Evolutionary conservation across 2,888 invertebrate genomes (phyloP), one percentile per base, ranked within the genome.

Genomic region (Lepidocyrtinus sp.): DNA sequence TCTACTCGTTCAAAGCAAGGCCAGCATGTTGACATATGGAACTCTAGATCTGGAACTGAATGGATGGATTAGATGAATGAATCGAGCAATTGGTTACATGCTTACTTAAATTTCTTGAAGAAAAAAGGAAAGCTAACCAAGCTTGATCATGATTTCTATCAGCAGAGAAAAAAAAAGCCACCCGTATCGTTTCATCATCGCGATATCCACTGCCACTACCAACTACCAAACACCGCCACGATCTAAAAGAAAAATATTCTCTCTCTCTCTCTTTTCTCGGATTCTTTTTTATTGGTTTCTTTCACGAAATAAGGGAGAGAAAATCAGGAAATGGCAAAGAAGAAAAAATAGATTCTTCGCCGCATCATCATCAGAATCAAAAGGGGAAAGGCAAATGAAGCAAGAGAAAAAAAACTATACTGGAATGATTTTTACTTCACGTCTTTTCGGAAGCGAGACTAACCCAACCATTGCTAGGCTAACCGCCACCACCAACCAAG

Each of bases 21-120:
- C 62, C 24, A 12, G 55, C 55, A 26, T 69, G 75, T 75, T 75
- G 75, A 75, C 75, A 75, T 74, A 74, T 61, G 74, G 67, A 75
- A 55, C 55, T n/a, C 62, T 62, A 36, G 36, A 12, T 63, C 65
- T 61, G 74, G 67, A 75, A 36, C 46, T 46, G 63, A 62, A 64
- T 46, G 55, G 75, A 45, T 64, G 64, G 45, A 50, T 50, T 46
- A 45, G 75, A 63, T 64, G 73, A 64, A 50, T 50, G 73, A 19
- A n/a, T 19, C 61, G 26, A 50, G 64, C 73, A 73, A 63, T 73
- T 62, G 25, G 3, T 68, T 24, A 62, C 75, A 61, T 68, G 62
- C 73, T 68, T 76, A 45, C 70, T 76, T 70, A 64, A 76, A 69
- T 55, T 76, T 76, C 75, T 59, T 19, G 24, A 62, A 27, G 62